phyloP scores from a whole-genome alignment of 92 coral and sea anemone species.

The Pocillopora meandrina region DNA sequence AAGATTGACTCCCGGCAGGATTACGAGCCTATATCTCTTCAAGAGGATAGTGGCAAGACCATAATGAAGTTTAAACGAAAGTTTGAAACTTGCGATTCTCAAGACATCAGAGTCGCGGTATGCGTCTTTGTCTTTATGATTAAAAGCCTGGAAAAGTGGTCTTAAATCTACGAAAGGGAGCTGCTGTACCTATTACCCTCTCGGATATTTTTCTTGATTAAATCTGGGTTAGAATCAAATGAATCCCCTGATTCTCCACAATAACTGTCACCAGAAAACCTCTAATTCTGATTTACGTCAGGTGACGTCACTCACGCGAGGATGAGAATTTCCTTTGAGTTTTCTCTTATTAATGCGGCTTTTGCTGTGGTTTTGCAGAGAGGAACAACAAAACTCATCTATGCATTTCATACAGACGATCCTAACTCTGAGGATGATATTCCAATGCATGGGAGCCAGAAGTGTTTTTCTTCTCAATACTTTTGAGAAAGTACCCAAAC shows the following conservation, averaged over 20 bases:
- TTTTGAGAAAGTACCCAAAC: conserved; percentile 17
- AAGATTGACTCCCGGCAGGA: conserved; percentile 29
- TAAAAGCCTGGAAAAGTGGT: too few relatives aligned
- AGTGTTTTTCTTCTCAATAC: conserved; percentile 50
- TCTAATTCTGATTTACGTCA: too few relatives aligned
- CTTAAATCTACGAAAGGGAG: too few relatives aligned
- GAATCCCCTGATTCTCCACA: too few relatives aligned
- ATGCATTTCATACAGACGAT: conserved; percentile 51
- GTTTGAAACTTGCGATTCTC: conserved; percentile 43
- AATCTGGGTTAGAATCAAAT: too few relatives aligned
- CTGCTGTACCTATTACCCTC: too few relatives aligned
- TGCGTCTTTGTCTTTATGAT: not conserved
- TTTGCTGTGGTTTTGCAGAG: conserved; percentile 21
- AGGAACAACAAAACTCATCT: conserved; percentile 61
- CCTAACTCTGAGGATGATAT: conserved; percentile 43
- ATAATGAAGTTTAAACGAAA: conserved; percentile 40
- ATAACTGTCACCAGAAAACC: too few relatives aligned
- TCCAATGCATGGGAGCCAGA: conserved; percentile 49
- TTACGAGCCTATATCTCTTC: conserved; percentile 32
- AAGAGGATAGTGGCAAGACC: conserved; percentile 34
- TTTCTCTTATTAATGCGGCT: not conserved
- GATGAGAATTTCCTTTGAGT: not conserved
- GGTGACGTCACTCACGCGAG: too few relatives aligned
- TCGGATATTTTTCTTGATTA: too few relatives aligned
- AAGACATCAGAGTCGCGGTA: conserved; percentile 45